Conservation (phyloP, 2,797 vertebrate genomes). For the Spinus olivaceus region DNA sequence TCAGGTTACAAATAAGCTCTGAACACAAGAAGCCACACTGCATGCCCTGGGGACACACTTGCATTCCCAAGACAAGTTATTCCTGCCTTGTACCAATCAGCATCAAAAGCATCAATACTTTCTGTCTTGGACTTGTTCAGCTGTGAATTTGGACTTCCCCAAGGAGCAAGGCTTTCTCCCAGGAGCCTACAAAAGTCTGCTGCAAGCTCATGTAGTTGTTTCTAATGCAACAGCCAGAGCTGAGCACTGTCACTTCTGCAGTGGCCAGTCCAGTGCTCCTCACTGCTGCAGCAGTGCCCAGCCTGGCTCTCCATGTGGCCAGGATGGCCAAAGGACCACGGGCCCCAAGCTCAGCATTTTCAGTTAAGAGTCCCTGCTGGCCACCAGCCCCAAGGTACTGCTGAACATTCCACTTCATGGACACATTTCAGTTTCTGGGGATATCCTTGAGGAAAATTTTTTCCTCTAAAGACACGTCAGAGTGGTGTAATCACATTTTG, state of each 20-base stretch:
- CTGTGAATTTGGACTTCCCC: not conserved
- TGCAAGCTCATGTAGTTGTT: not conserved
- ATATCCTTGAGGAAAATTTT: not conserved
- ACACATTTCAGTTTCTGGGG: not conserved
- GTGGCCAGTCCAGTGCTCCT: not conserved
- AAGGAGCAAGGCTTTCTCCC: not conserved
- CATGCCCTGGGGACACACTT: not conserved
- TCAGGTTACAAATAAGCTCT: not conserved
- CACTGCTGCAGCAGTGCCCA: not conserved
- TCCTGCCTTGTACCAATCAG: not conserved
- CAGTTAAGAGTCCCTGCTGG: not conserved
- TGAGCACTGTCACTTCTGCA: not conserved
- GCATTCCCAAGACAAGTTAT: slow-evolving; percentile 12
- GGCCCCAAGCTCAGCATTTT: not conserved
- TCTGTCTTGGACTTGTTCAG: not conserved
- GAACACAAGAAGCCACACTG: not conserved
- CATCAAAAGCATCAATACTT: not conserved
- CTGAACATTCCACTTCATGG: not conserved
- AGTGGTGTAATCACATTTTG: not conserved
- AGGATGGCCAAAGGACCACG: not conserved
- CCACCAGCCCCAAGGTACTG: not conserved
- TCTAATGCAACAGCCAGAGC: not conserved
- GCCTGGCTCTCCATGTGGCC: not conserved
- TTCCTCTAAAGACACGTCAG: not conserved
- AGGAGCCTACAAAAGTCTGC: not conserved